Evolutionary conservation across 1,140 invertebrate genomes (phyloP).

Genomic region (roundworm (Caenorhabditis elegans)): WBcel235 BX284606.5:4705001-4705500

Average conservation of each 20-base stretch:
- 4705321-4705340: background rate
- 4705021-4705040: background rate
- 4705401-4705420: background rate
- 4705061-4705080: constrained; percentile 19
- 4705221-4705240: background rate
- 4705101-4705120: constrained; percentile 19
- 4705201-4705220: background rate
- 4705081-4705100: background rate
- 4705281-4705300: no score
- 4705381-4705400: background rate
- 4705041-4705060: background rate
- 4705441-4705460: no score
- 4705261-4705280: background rate
- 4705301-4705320: no score
- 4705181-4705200: constrained; percentile 15
- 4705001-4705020: background rate
- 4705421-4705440: background rate
- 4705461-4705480: no score
- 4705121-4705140: background rate
- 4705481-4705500: no score
- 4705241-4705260: background rate
- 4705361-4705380: background rate
- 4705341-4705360: background rate
- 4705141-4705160: background rate
- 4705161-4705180: background rate